Evolutionary conservation across 1,140 invertebrate species (phyloP).

Genomic region (Drosophila bocqueti): DNA sequence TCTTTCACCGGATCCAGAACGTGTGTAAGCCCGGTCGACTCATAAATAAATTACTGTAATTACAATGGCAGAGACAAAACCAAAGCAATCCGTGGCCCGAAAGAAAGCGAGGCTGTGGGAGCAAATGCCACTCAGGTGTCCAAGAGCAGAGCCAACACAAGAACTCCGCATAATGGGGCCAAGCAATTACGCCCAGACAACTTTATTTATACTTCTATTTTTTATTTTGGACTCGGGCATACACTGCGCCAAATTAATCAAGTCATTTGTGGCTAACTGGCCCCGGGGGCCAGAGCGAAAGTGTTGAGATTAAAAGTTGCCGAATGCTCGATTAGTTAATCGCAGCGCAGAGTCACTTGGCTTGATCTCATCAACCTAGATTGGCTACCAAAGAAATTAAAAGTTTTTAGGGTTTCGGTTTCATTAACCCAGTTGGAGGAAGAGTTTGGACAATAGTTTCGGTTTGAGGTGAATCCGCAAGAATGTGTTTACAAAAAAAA

Average conservation of each 20-base stretch:
- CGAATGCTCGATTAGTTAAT: conserved; percentile 62
- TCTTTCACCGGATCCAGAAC: conserved; percentile 49
- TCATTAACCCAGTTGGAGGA: conserved; percentile 53
- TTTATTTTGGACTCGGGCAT: conserved; percentile 19
- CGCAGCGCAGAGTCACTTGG: conserved; percentile 30
- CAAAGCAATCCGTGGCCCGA: conserved; percentile 14
- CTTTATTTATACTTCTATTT: conserved; percentile 44
- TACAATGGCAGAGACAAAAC: conserved; percentile 49
- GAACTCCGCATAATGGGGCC: conserved; percentile 67
- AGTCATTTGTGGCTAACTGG: conserved; percentile 52
- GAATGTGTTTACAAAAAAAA: conserved; percentile 3
- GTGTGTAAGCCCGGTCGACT: conserved; percentile 47
- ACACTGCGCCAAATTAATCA: conserved; percentile 72
- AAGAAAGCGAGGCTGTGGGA: conserved; percentile 79
- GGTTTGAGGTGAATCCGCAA: conserved; percentile 2
- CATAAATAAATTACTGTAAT: conserved; percentile 78
- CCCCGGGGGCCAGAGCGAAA: conserved; percentile 45
- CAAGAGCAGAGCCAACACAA: conserved; percentile 32
- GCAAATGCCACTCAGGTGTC: conserved; percentile 71
- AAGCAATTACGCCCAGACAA: conserved; percentile 77
- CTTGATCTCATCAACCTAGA: conserved; percentile 41
- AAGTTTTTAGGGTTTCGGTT: conserved; percentile 58
- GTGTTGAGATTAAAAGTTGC: conserved; percentile 48
- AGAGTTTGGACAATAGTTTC: conserved; percentile 30
- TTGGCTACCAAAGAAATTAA: conserved; percentile 53